Evolutionary conservation across 2,888 invertebrate species (phyloP).

Genomic region (Xestoiulus laeticollis): DNA sequence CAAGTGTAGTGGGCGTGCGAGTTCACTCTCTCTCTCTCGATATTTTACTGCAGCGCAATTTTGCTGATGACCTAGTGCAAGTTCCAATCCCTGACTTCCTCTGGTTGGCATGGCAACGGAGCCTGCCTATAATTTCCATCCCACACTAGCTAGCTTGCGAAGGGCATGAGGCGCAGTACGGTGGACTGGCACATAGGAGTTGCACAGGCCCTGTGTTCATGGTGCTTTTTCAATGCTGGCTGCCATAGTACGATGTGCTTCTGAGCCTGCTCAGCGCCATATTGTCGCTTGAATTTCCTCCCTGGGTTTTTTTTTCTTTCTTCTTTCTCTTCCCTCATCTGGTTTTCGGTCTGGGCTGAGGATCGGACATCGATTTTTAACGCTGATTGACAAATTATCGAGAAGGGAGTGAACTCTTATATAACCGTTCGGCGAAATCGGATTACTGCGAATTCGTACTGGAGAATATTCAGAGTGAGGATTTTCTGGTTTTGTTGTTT

Average conservation of each 20-base stretch:
- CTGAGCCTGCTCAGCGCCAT: not conserved
- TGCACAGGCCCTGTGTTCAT: no score
- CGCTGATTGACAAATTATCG: not conserved
- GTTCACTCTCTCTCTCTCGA: no score
- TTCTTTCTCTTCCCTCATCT: not conserved
- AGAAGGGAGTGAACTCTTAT: not conserved
- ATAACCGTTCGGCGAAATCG: not conserved
- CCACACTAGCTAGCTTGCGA: not conserved
- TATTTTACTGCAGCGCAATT: conserved; percentile 26
- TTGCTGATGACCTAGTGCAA: conserved; percentile 26
- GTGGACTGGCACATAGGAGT: not conserved
- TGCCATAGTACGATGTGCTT: not conserved
- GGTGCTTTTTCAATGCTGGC: not conserved
- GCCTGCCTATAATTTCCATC: not conserved
- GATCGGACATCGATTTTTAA: no score
- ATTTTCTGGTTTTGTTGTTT: no score
- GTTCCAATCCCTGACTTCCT: conserved; percentile 26
- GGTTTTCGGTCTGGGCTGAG: no score
- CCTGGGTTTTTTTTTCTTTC: not conserved
- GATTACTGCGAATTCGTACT: not conserved
- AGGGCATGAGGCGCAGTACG: not conserved
- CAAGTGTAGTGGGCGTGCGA: conserved; percentile 9
- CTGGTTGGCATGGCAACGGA: conserved; percentile 8
- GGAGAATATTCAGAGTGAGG: not conserved
- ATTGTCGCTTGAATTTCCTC: not conserved